phyloP scores from a whole-genome alignment of 2,888 invertebrate genomes.

The Heliconius charithonia region DNA sequence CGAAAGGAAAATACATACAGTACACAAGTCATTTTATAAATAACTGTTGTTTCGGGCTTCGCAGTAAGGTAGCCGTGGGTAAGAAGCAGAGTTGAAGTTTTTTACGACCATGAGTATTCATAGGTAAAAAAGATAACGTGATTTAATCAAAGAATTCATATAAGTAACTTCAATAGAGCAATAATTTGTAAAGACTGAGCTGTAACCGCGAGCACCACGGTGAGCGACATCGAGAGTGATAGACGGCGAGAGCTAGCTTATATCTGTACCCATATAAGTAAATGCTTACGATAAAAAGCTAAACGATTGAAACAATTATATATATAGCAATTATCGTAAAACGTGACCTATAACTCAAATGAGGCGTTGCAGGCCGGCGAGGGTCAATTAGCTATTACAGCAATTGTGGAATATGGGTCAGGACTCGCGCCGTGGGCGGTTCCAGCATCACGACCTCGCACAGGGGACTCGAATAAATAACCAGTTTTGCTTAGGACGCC shows the following conservation, averaged over 20 bases:
- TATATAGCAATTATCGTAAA: conserved; percentile 28
- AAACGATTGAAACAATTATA: too few relatives aligned
- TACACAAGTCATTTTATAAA: neutral
- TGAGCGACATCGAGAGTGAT: conserved; percentile 13
- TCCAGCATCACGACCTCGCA: conserved; percentile 16
- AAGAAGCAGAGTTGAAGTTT: too few relatives aligned
- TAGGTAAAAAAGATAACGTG: neutral
- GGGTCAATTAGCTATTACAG: conserved; percentile 50
- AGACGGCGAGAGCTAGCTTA: conserved; percentile 20
- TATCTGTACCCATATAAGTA: neutral
- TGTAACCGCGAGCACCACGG: neutral
- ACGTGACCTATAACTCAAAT: conserved; percentile 39
- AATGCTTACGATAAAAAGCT: neutral
- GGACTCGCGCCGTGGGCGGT: conserved; percentile 40
- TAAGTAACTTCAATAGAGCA: neutral
- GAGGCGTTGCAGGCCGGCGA: conserved; percentile 50
- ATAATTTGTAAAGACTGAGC: neutral
- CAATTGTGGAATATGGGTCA: conserved; percentile 48
- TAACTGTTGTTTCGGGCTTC: too few relatives aligned
- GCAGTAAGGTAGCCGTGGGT: too few relatives aligned
- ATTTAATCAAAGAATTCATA: neutral
- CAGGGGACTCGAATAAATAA: conserved; percentile 21
- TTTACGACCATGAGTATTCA: too few relatives aligned
- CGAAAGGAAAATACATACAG: neutral
- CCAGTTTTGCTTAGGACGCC: conserved; percentile 4